A percentile compares a stretch with the other conserved stretches of the same genome.
phyloP scores from a whole-genome alignment of 1,140 invertebrate genomes.

The Brachystomella parvula region DNA sequence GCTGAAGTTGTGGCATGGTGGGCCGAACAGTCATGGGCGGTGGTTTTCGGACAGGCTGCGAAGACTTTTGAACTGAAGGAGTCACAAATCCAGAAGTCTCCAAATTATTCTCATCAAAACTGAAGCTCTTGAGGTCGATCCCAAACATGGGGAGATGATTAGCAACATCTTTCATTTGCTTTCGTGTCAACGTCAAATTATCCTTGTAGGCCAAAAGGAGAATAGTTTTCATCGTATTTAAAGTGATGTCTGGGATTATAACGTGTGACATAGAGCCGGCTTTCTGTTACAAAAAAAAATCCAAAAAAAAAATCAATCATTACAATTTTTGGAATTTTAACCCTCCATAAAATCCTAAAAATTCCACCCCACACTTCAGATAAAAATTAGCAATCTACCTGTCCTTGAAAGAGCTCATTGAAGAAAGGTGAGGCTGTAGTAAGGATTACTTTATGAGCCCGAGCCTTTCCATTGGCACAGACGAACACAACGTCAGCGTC shows the following conservation, averaged over 20 bases:
- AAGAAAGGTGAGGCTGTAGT: conserved; percentile 26
- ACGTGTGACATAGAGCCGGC: conserved; percentile 16
- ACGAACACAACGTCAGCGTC: conserved; percentile 31
- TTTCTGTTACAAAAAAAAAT: conserved; percentile 13
- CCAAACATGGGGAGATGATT: conserved; percentile 29
- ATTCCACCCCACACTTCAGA: no score
- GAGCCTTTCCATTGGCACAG: conserved; percentile 22
- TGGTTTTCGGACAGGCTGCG: background rate
- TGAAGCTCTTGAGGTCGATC: conserved; percentile 7
- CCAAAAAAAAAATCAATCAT: background rate
- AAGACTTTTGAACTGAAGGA: background rate
- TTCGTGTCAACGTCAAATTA: conserved; percentile 16
- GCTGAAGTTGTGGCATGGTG: background rate
- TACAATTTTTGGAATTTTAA: no score
- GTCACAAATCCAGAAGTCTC: background rate
- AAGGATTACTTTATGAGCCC: conserved; percentile 30
- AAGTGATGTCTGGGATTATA: conserved; percentile 28
- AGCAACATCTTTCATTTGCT: conserved; percentile 26
- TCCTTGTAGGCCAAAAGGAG: conserved; percentile 28
- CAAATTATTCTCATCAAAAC: background rate
- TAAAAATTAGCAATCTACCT: no score
- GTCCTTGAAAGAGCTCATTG: conserved; percentile 24
- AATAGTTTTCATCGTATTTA: conserved; percentile 23
- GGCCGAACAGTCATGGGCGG: background rate
- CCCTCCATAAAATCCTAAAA: no score